A percentile compares a stretch with the other conserved stretches of the same genome.
Evolutionary conservation across 2,797 vertebrate species (phyloP).

Genomic region (Tokudaia tokunoshimensis): DNA sequence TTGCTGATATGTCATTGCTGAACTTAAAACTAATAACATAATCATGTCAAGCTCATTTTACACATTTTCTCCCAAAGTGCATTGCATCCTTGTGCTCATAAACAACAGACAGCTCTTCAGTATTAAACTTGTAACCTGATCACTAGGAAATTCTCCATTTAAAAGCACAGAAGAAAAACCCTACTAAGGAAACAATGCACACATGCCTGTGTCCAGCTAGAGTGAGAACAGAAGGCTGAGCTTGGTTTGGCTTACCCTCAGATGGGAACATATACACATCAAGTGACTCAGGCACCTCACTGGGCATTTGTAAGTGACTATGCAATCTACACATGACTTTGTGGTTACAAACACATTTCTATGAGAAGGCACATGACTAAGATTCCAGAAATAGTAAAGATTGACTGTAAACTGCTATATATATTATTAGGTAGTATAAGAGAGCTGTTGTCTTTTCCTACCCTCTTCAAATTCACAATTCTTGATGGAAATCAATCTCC

Average conservation of each 20-base stretch:
- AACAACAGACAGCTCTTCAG: neutral
- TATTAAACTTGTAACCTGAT: neutral
- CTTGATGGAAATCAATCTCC: neutral
- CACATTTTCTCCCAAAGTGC: neutral
- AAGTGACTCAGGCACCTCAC: neutral
- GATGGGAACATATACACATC: neutral
- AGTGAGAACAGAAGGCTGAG: neutral
- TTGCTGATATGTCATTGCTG: neutral
- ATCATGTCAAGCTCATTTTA: neutral
- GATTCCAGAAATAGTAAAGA: neutral
- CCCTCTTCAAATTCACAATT: neutral
- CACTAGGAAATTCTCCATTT: neutral
- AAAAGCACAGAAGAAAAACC: neutral
- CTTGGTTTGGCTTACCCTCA: neutral
- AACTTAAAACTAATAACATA: neutral
- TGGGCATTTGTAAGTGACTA: neutral
- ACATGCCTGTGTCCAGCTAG: neutral
- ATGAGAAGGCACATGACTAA: neutral
- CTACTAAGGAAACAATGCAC: neutral
- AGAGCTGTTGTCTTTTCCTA: neutral
- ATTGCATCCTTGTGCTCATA: neutral
- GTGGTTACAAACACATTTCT: conserved; percentile 31
- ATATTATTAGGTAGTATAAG: neutral
- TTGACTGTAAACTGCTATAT: neutral
- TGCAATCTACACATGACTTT: neutral